phyloP scores from a whole-genome alignment of 1,140 invertebrate genomes.

The Araneus ventricosus region DNA sequence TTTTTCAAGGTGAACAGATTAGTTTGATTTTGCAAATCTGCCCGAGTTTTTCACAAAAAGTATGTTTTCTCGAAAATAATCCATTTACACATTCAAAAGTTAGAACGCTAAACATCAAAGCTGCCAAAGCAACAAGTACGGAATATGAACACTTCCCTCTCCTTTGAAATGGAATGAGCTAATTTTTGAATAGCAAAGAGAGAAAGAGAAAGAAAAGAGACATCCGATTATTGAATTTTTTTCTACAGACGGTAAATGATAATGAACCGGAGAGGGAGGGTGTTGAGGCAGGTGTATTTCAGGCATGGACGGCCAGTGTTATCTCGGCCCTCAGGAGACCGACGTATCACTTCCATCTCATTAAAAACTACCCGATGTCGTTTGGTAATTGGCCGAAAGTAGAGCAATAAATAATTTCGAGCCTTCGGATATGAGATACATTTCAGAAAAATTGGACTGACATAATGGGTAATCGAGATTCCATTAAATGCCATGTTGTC shows the following conservation, averaged over 20 bases:
- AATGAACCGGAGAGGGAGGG: background rate
- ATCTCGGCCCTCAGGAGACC: background rate
- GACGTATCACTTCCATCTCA: slow-evolving; percentile 40
- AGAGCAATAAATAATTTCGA: slow-evolving; percentile 9
- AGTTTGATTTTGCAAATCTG: too few species aligned
- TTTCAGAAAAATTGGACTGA: background rate
- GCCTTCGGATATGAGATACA: background rate
- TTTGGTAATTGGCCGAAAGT: slow-evolving; percentile 26
- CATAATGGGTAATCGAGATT: too few species aligned
- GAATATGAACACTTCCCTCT: too few species aligned
- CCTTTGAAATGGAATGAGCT: background rate
- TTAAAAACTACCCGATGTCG: slow-evolving; percentile 12
- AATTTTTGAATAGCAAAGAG: background rate
- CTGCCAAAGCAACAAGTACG: too few species aligned
- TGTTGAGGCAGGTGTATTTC: background rate
- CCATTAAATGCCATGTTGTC: too few species aligned
- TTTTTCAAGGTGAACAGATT: too few species aligned
- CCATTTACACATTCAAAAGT: background rate
- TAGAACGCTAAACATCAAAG: background rate
- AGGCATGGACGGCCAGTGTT: background rate
- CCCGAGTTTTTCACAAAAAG: too few species aligned
- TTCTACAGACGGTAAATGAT: background rate
- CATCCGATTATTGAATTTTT: background rate
- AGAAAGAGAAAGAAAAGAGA: background rate
- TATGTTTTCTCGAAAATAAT: too few species aligned